Evolutionary conservation across 2,797 vertebrate genomes (phyloP), one percentile per base, ranked within the genome.

Genomic region (Eulemur coronatus): DNA sequence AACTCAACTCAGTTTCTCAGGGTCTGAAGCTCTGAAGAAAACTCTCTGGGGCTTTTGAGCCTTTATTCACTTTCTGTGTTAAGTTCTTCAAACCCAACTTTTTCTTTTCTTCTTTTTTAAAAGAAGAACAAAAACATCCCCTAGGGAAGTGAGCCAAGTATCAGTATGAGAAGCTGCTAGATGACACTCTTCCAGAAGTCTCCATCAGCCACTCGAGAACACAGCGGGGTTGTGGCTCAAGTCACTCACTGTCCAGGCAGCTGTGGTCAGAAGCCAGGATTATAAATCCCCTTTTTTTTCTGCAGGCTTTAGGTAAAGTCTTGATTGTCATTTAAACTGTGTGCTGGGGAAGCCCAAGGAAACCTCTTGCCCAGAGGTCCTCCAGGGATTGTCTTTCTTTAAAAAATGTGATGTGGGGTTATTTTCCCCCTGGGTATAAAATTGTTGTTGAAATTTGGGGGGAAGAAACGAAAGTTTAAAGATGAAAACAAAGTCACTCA

Each of bases 41-140:
- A 76, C 61, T 80, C 76, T 30, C 7, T 11, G 2, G 43, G 50
- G 48, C 38, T 57, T 91, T 61, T 43, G 38, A 91, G 48, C 46
- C 8, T 81, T 80, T 88, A 57, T 75, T 95, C 57, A 88, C 55
- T 89, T 80, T 88, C 57, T 84, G 3, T 76, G 35, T 80, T 84
- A 69, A 89, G 73, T 95, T 94, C 46, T 95, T 96, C 57, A 96
- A 91, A 89, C 55, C 48, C 38, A 95, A 1, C 48, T 55, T 65
- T 57, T 59, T 52, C 55, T 82, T 93, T 50, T 82, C 7, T 76
- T 84, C 48, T 92, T 73, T 81, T 79, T 72, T 75, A 11, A 65
- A 89, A 59, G 72, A 75, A 84, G 81, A 92, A 86, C 57, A 72
- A 73, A 93, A 78, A 0, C 24, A 72, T 65, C 30, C 38, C 67